phyloP scores from a whole-genome alignment of 2,113 vertebrate genomes.

The Thalassarche chlororhynchos region DNA sequence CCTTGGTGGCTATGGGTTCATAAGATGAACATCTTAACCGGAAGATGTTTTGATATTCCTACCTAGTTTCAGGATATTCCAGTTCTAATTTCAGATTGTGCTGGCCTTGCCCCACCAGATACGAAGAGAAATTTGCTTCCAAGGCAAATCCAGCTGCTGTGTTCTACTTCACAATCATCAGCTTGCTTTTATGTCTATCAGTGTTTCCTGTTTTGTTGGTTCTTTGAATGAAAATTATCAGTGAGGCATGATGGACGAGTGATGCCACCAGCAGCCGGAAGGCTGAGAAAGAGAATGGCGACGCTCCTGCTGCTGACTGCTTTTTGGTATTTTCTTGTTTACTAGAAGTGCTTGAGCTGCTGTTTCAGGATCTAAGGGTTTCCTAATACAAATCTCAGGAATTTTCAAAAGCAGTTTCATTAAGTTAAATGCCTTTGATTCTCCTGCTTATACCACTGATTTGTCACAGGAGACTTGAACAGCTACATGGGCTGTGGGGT shows the following conservation, averaged over 20 bases:
- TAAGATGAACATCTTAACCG: not conserved
- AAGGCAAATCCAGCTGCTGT: not conserved
- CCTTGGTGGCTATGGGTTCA: not conserved
- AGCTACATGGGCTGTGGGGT: not conserved
- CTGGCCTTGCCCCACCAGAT: not conserved
- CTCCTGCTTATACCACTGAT: not conserved
- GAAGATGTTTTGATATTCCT: not conserved
- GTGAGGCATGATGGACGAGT: not conserved
- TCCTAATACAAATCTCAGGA: not conserved
- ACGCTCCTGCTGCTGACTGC: not conserved
- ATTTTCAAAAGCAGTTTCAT: not conserved
- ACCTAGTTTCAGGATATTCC: not conserved
- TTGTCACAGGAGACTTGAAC: not conserved
- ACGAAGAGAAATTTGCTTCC: not conserved
- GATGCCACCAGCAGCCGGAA: not conserved
- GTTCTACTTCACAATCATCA: not conserved
- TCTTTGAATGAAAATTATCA: not conserved
- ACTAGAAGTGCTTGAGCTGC: not conserved
- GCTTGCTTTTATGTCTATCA: not conserved
- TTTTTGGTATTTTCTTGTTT: not conserved
- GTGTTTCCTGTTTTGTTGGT: not conserved
- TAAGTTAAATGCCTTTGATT: not conserved
- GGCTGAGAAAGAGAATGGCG: not conserved
- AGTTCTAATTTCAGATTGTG: not conserved
- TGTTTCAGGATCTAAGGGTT: not conserved